Conservation (phyloP, 2,888 invertebrate species). For the Liodrosophila aerea region DNA sequence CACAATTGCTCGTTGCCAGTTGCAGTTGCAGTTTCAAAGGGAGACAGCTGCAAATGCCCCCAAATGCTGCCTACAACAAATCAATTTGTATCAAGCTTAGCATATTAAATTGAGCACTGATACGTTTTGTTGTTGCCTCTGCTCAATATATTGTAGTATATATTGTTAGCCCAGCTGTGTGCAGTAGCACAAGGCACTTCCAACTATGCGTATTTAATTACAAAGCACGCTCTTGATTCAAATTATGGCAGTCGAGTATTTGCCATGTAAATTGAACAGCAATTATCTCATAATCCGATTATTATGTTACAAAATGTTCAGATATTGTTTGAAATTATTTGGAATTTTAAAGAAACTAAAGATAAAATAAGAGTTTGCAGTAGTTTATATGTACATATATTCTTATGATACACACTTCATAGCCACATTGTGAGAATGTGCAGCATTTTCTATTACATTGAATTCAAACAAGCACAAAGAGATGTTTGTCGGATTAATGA, state of each 20-base stretch:
- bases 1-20: background rate
- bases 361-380: too few relatives aligned
- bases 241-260: too few relatives aligned
- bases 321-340: too few relatives aligned
- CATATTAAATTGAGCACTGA: conserved; percentile 55
- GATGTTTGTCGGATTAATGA: too few relatives aligned
- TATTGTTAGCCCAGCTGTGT: conserved; percentile 8
- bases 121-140: conserved; percentile 27
- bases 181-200: background rate
- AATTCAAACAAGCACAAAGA: too few relatives aligned
- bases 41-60: conserved; percentile 25
- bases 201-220: conserved; percentile 8
- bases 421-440: too few relatives aligned
- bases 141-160: conserved; percentile 2
- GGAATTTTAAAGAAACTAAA: too few relatives aligned
- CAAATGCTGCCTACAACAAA: conserved; percentile 67
- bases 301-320: too few relatives aligned
- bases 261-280: background rate
- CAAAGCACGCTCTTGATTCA: background rate
- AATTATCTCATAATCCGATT: background rate
- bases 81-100: conserved; percentile 62
- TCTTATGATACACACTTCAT: too few relatives aligned
- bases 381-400: too few relatives aligned
- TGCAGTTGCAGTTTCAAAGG: conserved; percentile 26
- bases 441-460: too few relatives aligned